Base-by-base conservation (phyloP, 1,140 invertebrate species). In the Eupristina koningsbergeri region DNA sequence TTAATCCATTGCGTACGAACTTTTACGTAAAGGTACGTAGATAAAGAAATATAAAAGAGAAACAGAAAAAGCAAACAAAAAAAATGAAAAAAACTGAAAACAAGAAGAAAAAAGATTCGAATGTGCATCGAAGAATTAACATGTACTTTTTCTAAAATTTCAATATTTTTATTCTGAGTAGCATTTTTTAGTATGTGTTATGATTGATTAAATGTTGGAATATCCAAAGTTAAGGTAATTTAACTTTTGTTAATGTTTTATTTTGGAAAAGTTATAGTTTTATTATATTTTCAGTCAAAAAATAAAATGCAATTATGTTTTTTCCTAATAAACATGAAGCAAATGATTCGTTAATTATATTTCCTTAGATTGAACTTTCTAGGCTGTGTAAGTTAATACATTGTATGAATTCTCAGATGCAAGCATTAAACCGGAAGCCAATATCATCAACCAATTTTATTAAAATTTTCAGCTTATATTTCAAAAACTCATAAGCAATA, bases 1-100 rank as follows among this genome's bases (percentile, higher is more conserved):
- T 81, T 81, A 75, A 81, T 81, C 39, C 53, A 11, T 64, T 41
- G 29, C n/a, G 22, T 61, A 81, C 39, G 39, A 74, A 73, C 36
- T 71, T 41, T 58, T 58, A 22, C 19, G 13, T 26, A 22, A 13
- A 58, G 26, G 36, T n/a, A 41, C 34, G 41, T 19, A 41, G 36
- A 3, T n/a, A 36, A 6, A n/a, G 34, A 29, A 45, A 39, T 19
- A 63, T 17, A 26, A 41, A 22, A 61, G 17, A 45, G 50, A 58
- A 22, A 26, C 17, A 39, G 19, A 53, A 5, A 31, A 29, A 64
- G 2, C 15, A 58, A 3, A 17, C 22, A 17, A 17, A 17, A 50
- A 50, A 50, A 50, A 17, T 50, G 17, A 71, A 41, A 71, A 36
- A 15, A 69, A 69, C 15, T n/a, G 9, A 9, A 71, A n/a, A 69